Base-by-base conservation (phyloP, 2,797 vertebrate genomes). In the Gymnoscopelus braueri region DNA sequence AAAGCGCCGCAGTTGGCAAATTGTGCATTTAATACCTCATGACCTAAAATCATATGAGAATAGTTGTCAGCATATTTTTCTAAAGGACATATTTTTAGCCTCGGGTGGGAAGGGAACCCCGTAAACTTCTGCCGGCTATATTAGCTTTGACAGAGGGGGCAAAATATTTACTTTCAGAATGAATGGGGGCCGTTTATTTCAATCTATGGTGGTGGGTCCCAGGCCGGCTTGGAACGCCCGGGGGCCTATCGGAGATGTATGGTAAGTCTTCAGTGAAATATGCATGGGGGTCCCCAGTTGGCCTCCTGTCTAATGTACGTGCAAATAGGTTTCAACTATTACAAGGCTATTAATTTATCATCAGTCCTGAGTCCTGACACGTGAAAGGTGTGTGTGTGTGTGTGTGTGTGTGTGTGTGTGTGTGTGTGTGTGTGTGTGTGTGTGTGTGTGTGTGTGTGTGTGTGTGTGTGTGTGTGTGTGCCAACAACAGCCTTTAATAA, bases 311-410 rank as follows among this genome's bases (percentile, higher is more conserved):
- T 95, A 94, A 94, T 94, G 91, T 92, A 91, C 82, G 85, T 90
- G 92, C 92, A 95, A 95, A 95, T 93, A 92, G 94, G 90, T 92
- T 94, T 91, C 89, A 90, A 92, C 91, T 89, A 50, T n/a, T 58
- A 89, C 82, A 75, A 82, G 89, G 84, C 84, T 91, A 77, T 93
- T 93, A 71, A 95, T 96, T 94, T 90, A 93, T 95, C 95, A 95
- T 86, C 82, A 67, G 75, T 50, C 61, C 5, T 8, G 7, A 44
- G 39, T 44, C 19, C 78, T 92, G 93, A 91, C 93, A 88, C 79
- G 53, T 80, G 69, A 79, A 84, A 74, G 63, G 77, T 77, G 71
- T 74, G 59, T 75, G 77, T 47, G 57, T 60, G 44, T 26, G 53
- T 56, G 54, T 69, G 56, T 53, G 72, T 65, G 53, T 29, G 65